Base-by-base conservation (phyloP, 2,113 vertebrate genomes). In the Melanostigma gelatinosum region DNA sequence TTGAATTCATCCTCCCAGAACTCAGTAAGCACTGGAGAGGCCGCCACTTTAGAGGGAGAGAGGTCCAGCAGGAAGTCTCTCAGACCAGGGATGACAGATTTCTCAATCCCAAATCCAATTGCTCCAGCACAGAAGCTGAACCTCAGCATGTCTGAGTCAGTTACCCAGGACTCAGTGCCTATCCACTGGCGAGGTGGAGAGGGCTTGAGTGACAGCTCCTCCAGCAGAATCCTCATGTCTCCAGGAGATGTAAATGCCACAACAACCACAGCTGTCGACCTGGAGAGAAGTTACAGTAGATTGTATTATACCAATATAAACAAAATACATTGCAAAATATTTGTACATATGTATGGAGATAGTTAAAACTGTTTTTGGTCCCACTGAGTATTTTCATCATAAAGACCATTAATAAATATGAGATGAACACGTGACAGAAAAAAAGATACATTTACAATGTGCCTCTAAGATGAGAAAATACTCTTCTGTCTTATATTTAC, bases 251-350 rank as follows among this genome's bases (percentile, higher is more conserved):
- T 48, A 80, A 95, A 95, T 0, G 94, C 90, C 13, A 95, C 89
- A 13, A 95, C 44, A 38, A 95, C 93, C 3, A 36, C n/a, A 22
- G 94, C 89, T 54, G 89, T 94, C 0, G 94, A 94, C 32, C 90
- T 93, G 64, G 3, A 46, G 1, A 52, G 15, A 85, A 3, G 65
- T 11, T 8, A 29, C 1, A 32, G 0, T 20, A 5, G 0, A 27
- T 60, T 12, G 27, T 29, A 4, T 44, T 18, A 9, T 13, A 22
- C 3, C 22, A 55, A 9, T 52, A 32, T 60, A 0, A 27, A 16
- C 32, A 58, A 16, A 55, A 29, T 8, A 55, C 0, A 1, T 55
- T 27, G 5, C 27, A 24, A 13, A 52, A 22, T 34, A 27, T 58
- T 5, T 15, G 27, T 58, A 27, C 52, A 58, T 24, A 24, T 24